Base-by-base conservation (phyloP, 2,113 vertebrate species). In the Chauna torquata region DNA sequence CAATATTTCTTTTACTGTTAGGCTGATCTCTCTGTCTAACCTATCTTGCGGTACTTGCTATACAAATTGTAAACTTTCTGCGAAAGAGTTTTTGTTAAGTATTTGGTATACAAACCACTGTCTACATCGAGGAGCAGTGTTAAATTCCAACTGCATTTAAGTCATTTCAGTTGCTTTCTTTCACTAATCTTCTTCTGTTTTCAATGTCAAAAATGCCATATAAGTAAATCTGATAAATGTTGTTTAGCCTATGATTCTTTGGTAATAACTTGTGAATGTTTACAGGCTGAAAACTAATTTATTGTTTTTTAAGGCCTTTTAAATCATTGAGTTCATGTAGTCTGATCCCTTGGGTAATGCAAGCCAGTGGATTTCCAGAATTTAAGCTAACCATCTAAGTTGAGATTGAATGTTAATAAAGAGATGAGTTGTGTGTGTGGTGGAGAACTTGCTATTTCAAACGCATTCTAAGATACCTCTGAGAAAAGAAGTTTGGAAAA, bases 401-500 rank as follows among this genome's bases (percentile, higher is more conserved):
- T 79, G 40, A 88, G 40, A n/a, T 18, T 57, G 44, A 44, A 24
- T 50, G 30, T 86, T 87, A 85, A 87, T 34, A 50, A 78, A 78
- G 69, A 69, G 44, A 86, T 66, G 69, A 89, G 44, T 20, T 94
- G 44, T 1, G 10, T 66, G 65, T 59, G 78, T 80, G 36, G 9
- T 77, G 75, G 69, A 85, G 57, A 88, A 30, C 52, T 82, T 82
- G 61, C 40, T 17, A 15, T 72, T 47, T n/a, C 20, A 61, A 93
- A 79, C 58, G 64, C 8, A 19, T 82, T 88, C 83, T 86, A 82
- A 88, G 82, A 57, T 58, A 78, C 27, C n/a, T 61, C 69, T 93
- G 77, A 84, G n/a, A 83, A 85, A 94, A 62, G n/a, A 86, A 40
- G 72, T 30, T 69, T 84, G 72, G 34, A 94, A 92, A 93, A 38